Conservation (phyloP, 2,888 invertebrate species). For the Epistrophe eligans region DNA sequence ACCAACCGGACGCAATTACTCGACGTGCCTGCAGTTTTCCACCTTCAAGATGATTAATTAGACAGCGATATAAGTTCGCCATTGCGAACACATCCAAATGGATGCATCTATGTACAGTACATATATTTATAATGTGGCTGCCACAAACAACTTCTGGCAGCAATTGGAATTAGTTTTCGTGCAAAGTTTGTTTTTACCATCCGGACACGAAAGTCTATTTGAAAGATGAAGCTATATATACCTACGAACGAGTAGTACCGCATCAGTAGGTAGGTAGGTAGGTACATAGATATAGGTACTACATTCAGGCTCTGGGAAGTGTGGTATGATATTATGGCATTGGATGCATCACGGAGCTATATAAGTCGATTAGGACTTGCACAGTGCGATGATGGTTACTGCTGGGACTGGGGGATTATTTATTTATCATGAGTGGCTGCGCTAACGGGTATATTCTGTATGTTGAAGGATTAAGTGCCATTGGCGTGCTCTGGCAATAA, state of each 20-base stretch:
- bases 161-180: constrained; percentile 71
- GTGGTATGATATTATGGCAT: constrained; percentile 1
- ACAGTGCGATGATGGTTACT: constrained; percentile 44
- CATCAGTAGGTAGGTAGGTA: too few relatives aligned
- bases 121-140: not conserved
- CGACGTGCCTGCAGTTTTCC: constrained; percentile 64
- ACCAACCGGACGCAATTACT: constrained; percentile 67
- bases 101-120: constrained; percentile 8
- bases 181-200: constrained; percentile 58
- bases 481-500: constrained; percentile 54
- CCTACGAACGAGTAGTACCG: not conserved
- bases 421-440: constrained; percentile 53
- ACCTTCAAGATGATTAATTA: constrained; percentile 72
- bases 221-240: constrained; percentile 20
- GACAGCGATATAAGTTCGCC: constrained; percentile 57
- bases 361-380: constrained; percentile 64
- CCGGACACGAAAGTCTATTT: constrained; percentile 51
- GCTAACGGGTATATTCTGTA: constrained; percentile 35
- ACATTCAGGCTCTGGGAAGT: not conserved
- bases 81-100: constrained; percentile 31
- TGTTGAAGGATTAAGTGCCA: constrained; percentile 70
- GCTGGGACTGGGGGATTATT: constrained; percentile 48
- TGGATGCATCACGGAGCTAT: constrained; percentile 47
- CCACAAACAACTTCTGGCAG: constrained; percentile 52
- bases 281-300: too few relatives aligned